A percentile compares a stretch with the other conserved stretches of the same genome.
Evolutionary conservation across 2,113 vertebrate genomes (phyloP).

Genomic region (Oriolus oriolus): DNA sequence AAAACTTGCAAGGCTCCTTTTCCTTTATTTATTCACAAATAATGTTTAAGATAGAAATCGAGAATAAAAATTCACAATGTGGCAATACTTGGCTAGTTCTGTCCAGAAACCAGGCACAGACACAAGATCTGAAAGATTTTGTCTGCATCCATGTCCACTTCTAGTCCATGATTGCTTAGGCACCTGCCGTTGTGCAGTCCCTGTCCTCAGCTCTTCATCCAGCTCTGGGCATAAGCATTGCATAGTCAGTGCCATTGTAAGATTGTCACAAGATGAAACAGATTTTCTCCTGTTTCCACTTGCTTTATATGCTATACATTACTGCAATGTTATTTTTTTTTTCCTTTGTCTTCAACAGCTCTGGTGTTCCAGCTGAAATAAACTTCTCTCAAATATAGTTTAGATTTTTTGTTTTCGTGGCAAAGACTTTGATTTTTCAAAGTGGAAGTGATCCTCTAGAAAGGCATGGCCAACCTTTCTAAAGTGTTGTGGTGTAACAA

Average conservation of each 20-base stretch:
- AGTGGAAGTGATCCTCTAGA: not conserved
- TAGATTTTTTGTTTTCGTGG: not conserved
- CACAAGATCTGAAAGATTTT: not conserved
- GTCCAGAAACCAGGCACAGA: not conserved
- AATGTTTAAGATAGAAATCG: not conserved
- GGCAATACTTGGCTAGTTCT: not conserved
- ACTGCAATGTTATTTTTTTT: rapidly evolving
- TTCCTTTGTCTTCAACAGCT: not conserved
- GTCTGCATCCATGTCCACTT: not conserved
- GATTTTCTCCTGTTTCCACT: not conserved
- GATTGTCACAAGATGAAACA: not conserved
- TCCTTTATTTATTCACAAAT: not conserved
- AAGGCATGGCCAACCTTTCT: not conserved
- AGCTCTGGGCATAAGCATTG: not conserved
- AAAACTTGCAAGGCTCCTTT: not conserved
- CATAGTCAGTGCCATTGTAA: not conserved
- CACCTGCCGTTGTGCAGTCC: not conserved
- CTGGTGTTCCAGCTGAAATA: not conserved
- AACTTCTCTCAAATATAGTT: not conserved
- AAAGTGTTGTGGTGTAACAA: not conserved
- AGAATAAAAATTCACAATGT: not conserved
- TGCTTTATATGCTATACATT: not conserved
- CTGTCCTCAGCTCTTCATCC: not conserved
- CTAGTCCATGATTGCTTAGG: not conserved
- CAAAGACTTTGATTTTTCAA: not conserved